A percentile compares a stretch with the other conserved stretches of the same genome.
phyloP scores from a whole-genome alignment of 2,113 vertebrate genomes.

The Crotalus viridis region DNA sequence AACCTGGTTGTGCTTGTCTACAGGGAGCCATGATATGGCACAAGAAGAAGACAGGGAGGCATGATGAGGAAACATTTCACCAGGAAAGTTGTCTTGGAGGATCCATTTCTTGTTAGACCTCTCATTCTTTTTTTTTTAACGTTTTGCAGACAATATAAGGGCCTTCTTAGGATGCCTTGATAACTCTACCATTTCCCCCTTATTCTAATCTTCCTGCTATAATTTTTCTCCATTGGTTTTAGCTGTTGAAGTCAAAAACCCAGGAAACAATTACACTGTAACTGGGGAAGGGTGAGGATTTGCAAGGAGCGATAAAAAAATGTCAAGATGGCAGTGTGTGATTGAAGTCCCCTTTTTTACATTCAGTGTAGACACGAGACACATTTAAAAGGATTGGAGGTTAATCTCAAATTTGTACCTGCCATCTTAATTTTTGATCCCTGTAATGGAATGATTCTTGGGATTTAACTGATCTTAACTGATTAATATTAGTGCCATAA shows the following conservation, averaged over 20 bases:
- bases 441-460: neutral
- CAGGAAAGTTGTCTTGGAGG: neutral
- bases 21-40: neutral
- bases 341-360: neutral
- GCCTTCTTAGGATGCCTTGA: neutral
- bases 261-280: neutral
- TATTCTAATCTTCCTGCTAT: neutral
- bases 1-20: neutral
- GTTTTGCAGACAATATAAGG: neutral
- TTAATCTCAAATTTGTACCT: neutral
- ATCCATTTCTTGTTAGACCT: neutral
- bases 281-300: accelerated
- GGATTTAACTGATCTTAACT: neutral
- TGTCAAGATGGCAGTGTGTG: neutral
- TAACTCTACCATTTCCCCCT: neutral
- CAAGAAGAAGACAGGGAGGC: neutral
- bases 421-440: neutral
- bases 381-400: neutral
- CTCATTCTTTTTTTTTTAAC: neutral
- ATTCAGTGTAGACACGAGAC: neutral
- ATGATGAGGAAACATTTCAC: neutral
- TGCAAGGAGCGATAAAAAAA: neutral
- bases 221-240: neutral
- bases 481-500: neutral
- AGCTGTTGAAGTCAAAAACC: neutral